Base-by-base conservation (phyloP, 2,888 invertebrate species). In the Shargacucullia verbasci region DNA sequence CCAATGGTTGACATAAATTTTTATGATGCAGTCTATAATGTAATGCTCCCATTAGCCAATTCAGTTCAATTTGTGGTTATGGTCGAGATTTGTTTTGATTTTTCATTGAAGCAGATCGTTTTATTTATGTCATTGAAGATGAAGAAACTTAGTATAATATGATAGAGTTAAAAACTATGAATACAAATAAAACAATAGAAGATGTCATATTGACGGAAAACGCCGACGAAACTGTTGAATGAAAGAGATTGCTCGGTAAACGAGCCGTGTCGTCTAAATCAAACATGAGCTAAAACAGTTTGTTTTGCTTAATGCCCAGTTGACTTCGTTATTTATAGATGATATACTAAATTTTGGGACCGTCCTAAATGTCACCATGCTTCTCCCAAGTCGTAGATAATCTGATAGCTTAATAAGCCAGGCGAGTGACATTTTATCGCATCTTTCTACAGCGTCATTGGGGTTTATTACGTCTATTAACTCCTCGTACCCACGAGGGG, bases 281-380 rank as follows among this genome's bases (percentile, higher is more conserved):
- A 76, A 73, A 76, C 72, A 76, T 68, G 68, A 73, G 78, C 76
- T 80, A 9, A 29, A 29, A 29, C 77, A 73, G 80, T 81, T 83
- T 83, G 83, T 86, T 88, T 83, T 79, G 76, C 81, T 83, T 78
- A 79, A 85, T 82, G 86, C 81, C 79, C 78, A 78, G 84, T 81
- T 83, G 81, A 82, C 81, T 81, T 76, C 68, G 78, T 81, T 89
- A 89, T 89, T 88, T 87, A 86, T 86, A 86, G 79, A 73, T 57
- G 63, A 64, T 71, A 65, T 71, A 70, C 73, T 79, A 78, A 78
- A 80, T 66, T 52, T 62, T 45, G 27, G 70, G 70, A 77, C 67
- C 70, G 76, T 71, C 73, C 62, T 66, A 69, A 74, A 76, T 76
- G 76, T 77, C 79, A 76, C 72, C 68, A 58, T 41, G 58, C 55